Conservation (phyloP, 2,797 vertebrate species). For the Anguilla marmorata region DNA sequence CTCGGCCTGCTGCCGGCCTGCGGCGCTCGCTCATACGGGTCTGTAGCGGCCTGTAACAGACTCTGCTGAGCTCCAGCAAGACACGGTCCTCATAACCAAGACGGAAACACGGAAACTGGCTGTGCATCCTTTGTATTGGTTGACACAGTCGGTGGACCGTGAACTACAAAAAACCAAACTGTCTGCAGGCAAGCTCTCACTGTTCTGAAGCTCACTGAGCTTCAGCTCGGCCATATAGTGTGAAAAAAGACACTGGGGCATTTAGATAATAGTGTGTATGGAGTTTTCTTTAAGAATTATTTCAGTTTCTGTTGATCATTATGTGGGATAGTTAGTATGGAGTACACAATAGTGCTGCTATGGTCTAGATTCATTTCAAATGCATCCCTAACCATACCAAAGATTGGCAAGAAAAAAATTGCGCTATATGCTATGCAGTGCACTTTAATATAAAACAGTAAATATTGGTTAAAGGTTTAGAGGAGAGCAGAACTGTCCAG, state of each 20-base stretch:
- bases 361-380: not conserved
- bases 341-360: not conserved
- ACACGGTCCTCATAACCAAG: not conserved
- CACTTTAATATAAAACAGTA: not conserved
- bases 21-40: not conserved
- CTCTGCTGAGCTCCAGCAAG: not conserved
- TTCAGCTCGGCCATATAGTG: not conserved
- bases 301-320: not conserved
- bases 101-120: not conserved
- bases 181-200: not conserved
- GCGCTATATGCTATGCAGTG: not conserved
- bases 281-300: not conserved
- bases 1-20: not conserved
- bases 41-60: not conserved
- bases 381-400: not conserved
- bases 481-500: not conserved
- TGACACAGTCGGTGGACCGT: not conserved
- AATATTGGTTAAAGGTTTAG: not conserved
- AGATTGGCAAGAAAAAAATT: not conserved
- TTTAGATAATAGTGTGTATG: too few relatives aligned
- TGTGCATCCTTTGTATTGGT: not conserved
- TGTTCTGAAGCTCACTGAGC: not conserved
- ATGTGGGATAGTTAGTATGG: not conserved
- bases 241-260: not conserved
- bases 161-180: not conserved